Percentiles rank a stretch among this genome's conserved stretches.
phyloP scores from a whole-genome alignment of 2,113 vertebrate genomes.

The Trinectes maculatus region DNA sequence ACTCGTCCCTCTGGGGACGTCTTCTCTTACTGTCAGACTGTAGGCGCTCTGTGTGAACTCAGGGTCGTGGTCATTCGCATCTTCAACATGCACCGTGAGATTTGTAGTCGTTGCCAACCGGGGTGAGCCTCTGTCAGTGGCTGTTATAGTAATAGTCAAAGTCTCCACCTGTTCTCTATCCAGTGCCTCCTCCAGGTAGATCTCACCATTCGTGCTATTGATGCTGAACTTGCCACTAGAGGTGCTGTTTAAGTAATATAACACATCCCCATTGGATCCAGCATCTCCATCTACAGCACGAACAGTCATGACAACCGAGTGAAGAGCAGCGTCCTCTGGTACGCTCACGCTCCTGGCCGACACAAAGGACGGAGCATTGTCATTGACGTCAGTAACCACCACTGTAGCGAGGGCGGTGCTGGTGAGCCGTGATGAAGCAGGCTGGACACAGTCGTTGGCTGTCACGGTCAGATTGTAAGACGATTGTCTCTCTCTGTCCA shows the following conservation, averaged over 20 bases:
- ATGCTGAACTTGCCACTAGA: conserved; percentile 65
- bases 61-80: conserved; percentile 79
- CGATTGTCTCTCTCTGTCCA: conserved; percentile 76
- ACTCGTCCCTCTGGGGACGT: conserved; percentile 65
- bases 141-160: conserved; percentile 65
- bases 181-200: conserved; percentile 72
- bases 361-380: conserved; percentile 77
- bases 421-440: conserved; percentile 63
- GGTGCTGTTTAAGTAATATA: conserved; percentile 70
- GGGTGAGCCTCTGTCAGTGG: conserved; percentile 75
- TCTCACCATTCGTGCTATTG: conserved; percentile 61
- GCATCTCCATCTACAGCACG: conserved; percentile 75
- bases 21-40: conserved; percentile 71
- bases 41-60: conserved; percentile 70
- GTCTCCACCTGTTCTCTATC: conserved; percentile 76
- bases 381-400: conserved; percentile 77
- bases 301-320: conserved; percentile 67
- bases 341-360: conserved; percentile 57
- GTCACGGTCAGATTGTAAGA: conserved; percentile 74
- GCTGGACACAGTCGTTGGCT: conserved; percentile 69
- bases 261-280: conserved; percentile 72
- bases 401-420: conserved; percentile 63
- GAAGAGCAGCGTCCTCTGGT: conserved; percentile 69
- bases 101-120: conserved; percentile 55
- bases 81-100: conserved; percentile 74